Evolutionary conservation across 2,113 vertebrate genomes (phyloP).

Genomic region (Zapornia atra): DNA sequence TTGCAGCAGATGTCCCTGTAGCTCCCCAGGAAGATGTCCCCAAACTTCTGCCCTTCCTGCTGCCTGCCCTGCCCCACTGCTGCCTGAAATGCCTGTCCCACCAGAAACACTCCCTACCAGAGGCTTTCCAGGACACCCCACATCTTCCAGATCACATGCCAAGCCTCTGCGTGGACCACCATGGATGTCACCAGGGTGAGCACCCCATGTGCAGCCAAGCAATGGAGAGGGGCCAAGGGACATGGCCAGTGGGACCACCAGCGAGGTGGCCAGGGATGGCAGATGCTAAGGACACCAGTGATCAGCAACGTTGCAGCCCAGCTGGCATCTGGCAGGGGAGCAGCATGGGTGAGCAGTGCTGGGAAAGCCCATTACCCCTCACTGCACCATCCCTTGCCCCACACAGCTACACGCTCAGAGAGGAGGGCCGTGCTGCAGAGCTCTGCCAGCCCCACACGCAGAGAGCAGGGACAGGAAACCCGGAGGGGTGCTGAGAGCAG

Average conservation of each 20-base stretch:
- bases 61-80: neutral
- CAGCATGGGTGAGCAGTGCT: neutral
- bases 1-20: neutral
- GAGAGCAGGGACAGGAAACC: neutral
- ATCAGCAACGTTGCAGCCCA: neutral
- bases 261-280: accelerated
- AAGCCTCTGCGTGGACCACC: neutral
- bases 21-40: neutral
- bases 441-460: accelerated
- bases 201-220: neutral
- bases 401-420: accelerated
- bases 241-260: neutral
- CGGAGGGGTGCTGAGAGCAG: accelerated
- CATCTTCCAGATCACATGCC: neutral
- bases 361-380: accelerated
- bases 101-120: neutral
- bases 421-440: accelerated
- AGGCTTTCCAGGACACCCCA: neutral
- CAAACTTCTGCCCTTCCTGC: neutral
- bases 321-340: neutral
- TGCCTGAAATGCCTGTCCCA: neutral
- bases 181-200: neutral
- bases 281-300: neutral
- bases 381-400: accelerated
- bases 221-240: neutral